Conservation (phyloP, 2,888 invertebrate species). For the Campoletis raptor region DNA sequence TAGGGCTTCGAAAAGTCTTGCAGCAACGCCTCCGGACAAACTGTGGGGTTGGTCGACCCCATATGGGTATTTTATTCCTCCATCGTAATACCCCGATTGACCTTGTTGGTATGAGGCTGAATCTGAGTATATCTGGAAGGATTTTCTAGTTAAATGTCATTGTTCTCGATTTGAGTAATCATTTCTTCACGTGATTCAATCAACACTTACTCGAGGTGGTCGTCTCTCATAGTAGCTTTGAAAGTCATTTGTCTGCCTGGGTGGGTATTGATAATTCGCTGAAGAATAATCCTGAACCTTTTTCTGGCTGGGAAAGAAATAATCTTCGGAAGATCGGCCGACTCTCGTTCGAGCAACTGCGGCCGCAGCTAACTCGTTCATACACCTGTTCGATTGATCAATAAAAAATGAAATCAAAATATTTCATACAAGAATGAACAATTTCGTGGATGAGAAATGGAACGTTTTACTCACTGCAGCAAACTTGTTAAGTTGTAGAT, state of each 20-base stretch:
- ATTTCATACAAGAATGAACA: neutral
- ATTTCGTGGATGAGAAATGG: neutral
- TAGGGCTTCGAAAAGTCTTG: constrained; percentile 85
- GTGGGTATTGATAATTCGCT: constrained; percentile 42
- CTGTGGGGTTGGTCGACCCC: constrained; percentile 57
- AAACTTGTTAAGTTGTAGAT: constrained; percentile 78
- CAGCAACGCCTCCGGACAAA: constrained; percentile 67
- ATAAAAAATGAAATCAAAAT: neutral
- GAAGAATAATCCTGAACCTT: constrained; percentile 33
- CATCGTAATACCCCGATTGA: constrained; percentile 59
- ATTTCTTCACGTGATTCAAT: neutral
- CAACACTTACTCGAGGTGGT: constrained; percentile 43
- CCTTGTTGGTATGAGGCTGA: constrained; percentile 35
- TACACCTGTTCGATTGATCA: constrained; percentile 74
- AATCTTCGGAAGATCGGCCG: constrained; percentile 51
- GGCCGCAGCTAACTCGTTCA: constrained; percentile 75
- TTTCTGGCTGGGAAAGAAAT: constrained; percentile 41
- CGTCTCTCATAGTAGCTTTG: constrained; percentile 46
- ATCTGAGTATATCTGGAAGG: constrained; percentile 54
- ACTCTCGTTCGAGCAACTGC: constrained; percentile 65
- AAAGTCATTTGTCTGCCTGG: constrained; percentile 46
- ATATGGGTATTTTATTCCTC: constrained; percentile 57
- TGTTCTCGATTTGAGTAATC: neutral
- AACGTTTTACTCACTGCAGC: constrained; percentile 75
- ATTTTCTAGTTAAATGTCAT: neutral